Base-by-base conservation (phyloP, 2,797 vertebrate genomes). In the Labroides dimidiatus region DNA sequence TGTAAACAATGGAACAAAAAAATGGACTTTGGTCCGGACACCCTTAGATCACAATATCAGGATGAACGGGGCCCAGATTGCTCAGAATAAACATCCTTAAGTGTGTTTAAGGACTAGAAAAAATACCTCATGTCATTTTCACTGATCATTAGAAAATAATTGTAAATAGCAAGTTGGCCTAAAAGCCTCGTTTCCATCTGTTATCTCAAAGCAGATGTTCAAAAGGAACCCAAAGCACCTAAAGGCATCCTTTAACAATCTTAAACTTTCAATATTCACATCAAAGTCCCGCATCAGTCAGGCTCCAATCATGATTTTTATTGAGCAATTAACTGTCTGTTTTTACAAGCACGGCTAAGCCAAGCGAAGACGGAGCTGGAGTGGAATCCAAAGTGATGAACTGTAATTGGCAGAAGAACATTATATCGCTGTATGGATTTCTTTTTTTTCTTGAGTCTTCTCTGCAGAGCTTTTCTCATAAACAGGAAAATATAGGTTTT, bases 401-500 rank as follows among this genome's bases (percentile, higher is more conserved):
- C 10, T 2, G 27, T 55, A 73, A 77, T 30, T 63, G 37, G 55
- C 48, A 13, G 24, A 17, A 2, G 47, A 53, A 61, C n/a, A 37
- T 48, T 1, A 5, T 13, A 24, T 45, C 75, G 42, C n/a, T 9
- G 51, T 19, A 44, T 49, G 42, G 55, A 49, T 54, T 37, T 55
- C 68, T 45, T 11, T 36, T 54, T 37, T 55, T 70, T 45, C 37
- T 36, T 52, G 0, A 62, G 14, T 11, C 30, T 49, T 52, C 64
- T 72, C 62, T 64, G 0, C 62, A 10, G 67, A 80, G 69, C 53
- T 61, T 77, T 71, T 48, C 17, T 72, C 36, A 71, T 33, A 14
- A 24, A 64, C 30, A 45, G 44, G 57, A 44, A 70, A 56, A 65
- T 48, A 37, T 27, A 74, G 50, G 61, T 76, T 83, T 21, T 70